Conservation (phyloP, 2,797 vertebrate species). For the Arctocebus calabarensis region DNA sequence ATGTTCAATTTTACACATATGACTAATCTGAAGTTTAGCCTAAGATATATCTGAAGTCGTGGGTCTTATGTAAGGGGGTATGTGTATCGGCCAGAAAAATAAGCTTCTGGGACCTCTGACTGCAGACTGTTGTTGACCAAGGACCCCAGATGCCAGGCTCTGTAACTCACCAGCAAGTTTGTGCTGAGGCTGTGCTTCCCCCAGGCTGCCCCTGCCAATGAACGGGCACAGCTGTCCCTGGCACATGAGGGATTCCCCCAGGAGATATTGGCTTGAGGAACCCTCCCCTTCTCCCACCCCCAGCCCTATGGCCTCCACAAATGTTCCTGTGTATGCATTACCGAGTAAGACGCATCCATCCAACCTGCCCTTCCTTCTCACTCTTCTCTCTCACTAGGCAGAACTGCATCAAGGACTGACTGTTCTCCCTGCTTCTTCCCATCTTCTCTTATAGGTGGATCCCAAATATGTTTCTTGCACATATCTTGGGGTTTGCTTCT, state of each 20-base stretch:
- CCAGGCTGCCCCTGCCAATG: neutral
- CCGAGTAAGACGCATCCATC: neutral
- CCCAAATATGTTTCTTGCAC: neutral
- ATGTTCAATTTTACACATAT: neutral
- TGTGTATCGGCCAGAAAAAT: neutral
- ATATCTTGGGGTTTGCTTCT: neutral
- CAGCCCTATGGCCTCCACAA: neutral
- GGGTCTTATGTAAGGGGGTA: neutral
- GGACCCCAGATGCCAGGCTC: neutral
- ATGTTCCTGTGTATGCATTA: neutral
- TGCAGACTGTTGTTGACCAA: neutral
- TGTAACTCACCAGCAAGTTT: neutral
- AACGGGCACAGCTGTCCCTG: neutral
- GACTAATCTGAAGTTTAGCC: neutral
- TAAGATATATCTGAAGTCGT: neutral
- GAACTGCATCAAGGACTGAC: neutral
- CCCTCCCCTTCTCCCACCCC: neutral
- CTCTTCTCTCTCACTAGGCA: neutral
- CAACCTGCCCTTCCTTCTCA: neutral
- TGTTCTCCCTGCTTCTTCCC: neutral
- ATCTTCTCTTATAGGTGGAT: neutral
- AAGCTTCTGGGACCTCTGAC: neutral
- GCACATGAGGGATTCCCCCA: neutral
- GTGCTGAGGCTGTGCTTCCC: neutral
- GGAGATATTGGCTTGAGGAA: neutral